Conservation (phyloP, 92 coral and sea anemone genomes). For the Parazoanthus swiftii region DNA sequence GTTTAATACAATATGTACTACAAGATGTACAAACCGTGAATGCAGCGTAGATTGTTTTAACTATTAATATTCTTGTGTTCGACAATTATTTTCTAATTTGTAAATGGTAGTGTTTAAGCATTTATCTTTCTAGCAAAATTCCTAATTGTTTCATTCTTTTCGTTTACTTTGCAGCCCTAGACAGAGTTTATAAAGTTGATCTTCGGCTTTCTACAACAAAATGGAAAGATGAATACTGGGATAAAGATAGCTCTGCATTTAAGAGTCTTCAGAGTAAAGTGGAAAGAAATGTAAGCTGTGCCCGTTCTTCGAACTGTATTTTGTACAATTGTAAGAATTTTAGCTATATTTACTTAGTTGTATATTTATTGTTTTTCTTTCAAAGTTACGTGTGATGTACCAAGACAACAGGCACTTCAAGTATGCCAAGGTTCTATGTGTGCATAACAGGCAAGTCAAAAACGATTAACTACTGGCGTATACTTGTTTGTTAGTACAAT, state of each 20-base stretch:
- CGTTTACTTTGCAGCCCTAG: slow-evolving; percentile 50
- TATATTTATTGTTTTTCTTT: not conserved
- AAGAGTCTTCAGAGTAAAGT: slow-evolving; percentile 53
- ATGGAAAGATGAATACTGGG: slow-evolving; percentile 72
- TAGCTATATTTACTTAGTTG: too few relatives aligned
- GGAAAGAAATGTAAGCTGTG: slow-evolving; percentile 59
- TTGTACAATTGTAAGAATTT: not conserved
- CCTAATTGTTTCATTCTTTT: not conserved
- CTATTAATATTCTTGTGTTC: too few relatives aligned
- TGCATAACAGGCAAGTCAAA: slow-evolving; percentile 67
- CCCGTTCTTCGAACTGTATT: not conserved
- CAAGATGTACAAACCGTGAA: too few relatives aligned
- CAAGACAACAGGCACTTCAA: slow-evolving; percentile 47
- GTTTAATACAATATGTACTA: too few relatives aligned
- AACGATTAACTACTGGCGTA: not conserved
- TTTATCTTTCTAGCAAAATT: not conserved
- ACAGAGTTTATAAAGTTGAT: slow-evolving; percentile 65
- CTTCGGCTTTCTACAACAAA: slow-evolving; percentile 59
- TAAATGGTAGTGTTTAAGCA: not conserved
- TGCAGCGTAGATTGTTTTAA: not conserved
- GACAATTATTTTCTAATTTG: not conserved
- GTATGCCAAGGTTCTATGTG: slow-evolving; percentile 50
- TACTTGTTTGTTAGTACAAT: too few relatives aligned
- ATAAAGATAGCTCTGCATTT: slow-evolving; percentile 44
- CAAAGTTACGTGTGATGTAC: slow-evolving; percentile 64